These are phyloP conservation scores for Callimorpha dominula DNA, from an alignment of 2,888 invertebrate genomes.

Conservation along the genomic window DNA sequence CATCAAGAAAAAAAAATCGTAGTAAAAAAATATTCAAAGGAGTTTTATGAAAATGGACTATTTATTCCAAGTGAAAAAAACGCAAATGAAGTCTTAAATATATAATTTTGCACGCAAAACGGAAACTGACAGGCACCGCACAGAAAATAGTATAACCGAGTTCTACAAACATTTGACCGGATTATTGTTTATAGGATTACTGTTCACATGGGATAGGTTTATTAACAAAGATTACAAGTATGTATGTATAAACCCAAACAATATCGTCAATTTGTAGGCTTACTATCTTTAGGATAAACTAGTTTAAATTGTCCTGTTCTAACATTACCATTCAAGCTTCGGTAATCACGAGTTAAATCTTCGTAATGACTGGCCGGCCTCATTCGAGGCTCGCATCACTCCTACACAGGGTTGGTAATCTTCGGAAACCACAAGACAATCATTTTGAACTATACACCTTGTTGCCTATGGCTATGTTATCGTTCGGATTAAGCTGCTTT, in stretches of 20 bases:
- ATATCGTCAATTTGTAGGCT: constrained; percentile 18
- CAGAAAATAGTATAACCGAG: neutral
- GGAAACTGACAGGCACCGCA: neutral
- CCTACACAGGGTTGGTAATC: constrained; percentile 43
- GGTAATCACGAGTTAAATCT: constrained; percentile 54
- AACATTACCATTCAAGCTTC: constrained; percentile 48
- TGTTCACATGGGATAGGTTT: neutral
- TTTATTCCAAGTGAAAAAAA: neutral
- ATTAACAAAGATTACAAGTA: neutral
- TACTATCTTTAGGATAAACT: constrained; percentile 41
- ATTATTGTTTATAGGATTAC: neutral
- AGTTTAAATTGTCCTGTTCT: constrained; percentile 54
- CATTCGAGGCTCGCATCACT: constrained; percentile 50
- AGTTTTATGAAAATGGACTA: no score
- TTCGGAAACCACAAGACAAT: constrained; percentile 18
- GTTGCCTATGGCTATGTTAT: neutral
- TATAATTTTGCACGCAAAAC: neutral
- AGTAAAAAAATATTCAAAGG: no score
- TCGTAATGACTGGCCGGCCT: constrained; percentile 55
- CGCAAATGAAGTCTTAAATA: neutral
- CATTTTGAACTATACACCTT: neutral
- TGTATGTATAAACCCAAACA: constrained; percentile 3
- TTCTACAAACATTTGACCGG: neutral
- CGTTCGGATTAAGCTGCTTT: neutral
- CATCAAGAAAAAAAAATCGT: no score